These are phyloP conservation scores for Dasysyrphus tricinctus DNA, from an alignment of 2,888 invertebrate genomes.

Conservation along the genomic window DNA sequence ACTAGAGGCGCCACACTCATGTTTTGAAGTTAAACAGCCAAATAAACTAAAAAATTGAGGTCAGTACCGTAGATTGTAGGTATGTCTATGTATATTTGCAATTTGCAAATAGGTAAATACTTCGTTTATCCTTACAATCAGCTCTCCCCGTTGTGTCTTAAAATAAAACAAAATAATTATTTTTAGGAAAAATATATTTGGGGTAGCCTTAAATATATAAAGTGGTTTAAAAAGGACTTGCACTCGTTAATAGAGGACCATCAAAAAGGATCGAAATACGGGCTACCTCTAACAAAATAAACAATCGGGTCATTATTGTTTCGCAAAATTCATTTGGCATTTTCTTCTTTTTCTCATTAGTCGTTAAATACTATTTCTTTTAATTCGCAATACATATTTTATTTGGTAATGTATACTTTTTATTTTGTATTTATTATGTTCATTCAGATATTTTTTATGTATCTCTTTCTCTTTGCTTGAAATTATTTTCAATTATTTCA, in stretches of 20 bases:
- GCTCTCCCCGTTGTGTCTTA: not conserved
- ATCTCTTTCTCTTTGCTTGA: too few species aligned
- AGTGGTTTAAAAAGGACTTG: not conserved
- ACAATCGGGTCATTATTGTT: too few species aligned
- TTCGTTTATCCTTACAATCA: not conserved
- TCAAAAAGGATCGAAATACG: not conserved
- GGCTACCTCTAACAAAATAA: not conserved
- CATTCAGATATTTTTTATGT: too few species aligned
- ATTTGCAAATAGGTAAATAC: not conserved
- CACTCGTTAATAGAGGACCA: not conserved
- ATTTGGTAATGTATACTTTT: too few species aligned
- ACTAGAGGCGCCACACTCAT: slow-evolving; percentile 26
- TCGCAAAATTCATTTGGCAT: too few species aligned
- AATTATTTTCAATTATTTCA: too few species aligned
- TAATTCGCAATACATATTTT: too few species aligned
- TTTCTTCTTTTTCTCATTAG: too few species aligned
- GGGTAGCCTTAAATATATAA: not conserved
- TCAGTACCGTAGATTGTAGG: not conserved
- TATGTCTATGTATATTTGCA: too few species aligned
- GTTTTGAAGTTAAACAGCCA: slow-evolving; percentile 20
- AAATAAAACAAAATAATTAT: not conserved
- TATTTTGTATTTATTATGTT: too few species aligned
- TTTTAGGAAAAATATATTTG: not conserved
- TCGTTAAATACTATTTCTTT: too few species aligned
- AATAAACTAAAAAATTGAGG: slow-evolving; percentile 26